Percentiles rank a stretch among this genome's conserved stretches.
Conservation (phyloP, 1,140 invertebrate species). For the Maniola jurtina region DNA sequence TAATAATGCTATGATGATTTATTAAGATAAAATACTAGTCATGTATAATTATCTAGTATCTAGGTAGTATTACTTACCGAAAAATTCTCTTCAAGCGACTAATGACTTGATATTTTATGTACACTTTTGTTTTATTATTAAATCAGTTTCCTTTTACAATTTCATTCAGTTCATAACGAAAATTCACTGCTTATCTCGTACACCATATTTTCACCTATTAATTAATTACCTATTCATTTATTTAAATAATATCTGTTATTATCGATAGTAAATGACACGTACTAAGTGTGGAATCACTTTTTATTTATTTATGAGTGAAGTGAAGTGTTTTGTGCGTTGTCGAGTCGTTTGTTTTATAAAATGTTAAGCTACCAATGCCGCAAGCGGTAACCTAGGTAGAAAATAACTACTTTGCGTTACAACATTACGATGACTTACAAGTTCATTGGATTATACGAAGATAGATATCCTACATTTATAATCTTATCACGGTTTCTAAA, state of each 20-base stretch:
- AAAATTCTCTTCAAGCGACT: slow-evolving; percentile 76
- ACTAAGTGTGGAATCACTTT: not conserved
- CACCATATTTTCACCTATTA: slow-evolving; percentile 18
- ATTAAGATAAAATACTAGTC: no score
- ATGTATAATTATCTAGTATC: no score
- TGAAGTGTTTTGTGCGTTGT: not conserved
- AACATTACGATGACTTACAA: slow-evolving; percentile 58
- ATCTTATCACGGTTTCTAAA: slow-evolving; percentile 33
- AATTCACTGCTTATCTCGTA: slow-evolving; percentile 12
- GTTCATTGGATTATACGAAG: slow-evolving; percentile 61
- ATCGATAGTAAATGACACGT: no score
- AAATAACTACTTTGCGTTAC: slow-evolving; percentile 20
- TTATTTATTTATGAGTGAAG: not conserved
- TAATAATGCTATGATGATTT: not conserved
- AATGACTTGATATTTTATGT: slow-evolving; percentile 74
- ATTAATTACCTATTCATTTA: not conserved
- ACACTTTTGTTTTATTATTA: slow-evolving; percentile 45
- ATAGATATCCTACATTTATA: slow-evolving; percentile 24
- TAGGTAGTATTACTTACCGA: slow-evolving; percentile 54
- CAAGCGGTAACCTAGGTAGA: slow-evolving; percentile 21
- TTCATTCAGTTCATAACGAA: slow-evolving; percentile 26
- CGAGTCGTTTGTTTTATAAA: not conserved
- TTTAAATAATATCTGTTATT: no score
- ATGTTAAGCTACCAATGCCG: slow-evolving; percentile 7
- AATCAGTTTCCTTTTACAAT: slow-evolving; percentile 4